Evolutionary conservation across 2,113 vertebrate species (phyloP).

Genomic region (Noctilio leporinus): DNA sequence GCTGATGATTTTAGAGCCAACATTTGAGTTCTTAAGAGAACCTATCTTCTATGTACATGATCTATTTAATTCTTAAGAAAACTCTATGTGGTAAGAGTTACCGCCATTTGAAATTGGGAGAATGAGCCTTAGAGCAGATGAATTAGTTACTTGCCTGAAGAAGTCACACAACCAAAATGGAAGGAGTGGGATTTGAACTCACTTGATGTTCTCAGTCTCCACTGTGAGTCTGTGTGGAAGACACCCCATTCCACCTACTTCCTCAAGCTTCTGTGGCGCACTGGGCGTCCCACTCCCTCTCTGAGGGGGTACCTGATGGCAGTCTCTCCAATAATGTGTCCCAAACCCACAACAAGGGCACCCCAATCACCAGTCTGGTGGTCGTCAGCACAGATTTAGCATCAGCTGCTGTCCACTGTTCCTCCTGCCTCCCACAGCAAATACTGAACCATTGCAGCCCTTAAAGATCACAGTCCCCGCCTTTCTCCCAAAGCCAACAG

Average conservation of each 20-base stretch:
- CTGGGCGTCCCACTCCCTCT: neutral
- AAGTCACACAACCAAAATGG: neutral
- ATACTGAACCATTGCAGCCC: neutral
- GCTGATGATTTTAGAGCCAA: neutral
- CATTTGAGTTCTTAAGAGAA: neutral
- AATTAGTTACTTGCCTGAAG: neutral
- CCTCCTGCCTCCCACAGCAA: neutral
- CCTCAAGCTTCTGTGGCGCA: neutral
- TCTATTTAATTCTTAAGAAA: neutral
- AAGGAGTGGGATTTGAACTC: neutral
- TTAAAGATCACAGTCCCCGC: neutral
- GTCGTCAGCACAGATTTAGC: neutral
- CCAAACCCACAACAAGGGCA: neutral
- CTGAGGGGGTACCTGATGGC: neutral
- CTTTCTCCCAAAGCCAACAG: neutral
- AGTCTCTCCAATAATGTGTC: neutral
- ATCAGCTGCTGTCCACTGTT: neutral
- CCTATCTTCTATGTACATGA: neutral
- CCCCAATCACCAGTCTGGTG: neutral
- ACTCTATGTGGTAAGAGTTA: neutral
- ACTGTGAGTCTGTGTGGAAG: neutral
- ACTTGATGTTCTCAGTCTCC: too few relatives aligned
- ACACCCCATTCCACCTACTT: neutral
- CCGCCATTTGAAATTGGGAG: neutral
- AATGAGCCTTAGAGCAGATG: neutral